These are phyloP conservation scores for Coelopa pilipes DNA, from an alignment of 2,888 invertebrate genomes.

Conservation along the genomic window DNA sequence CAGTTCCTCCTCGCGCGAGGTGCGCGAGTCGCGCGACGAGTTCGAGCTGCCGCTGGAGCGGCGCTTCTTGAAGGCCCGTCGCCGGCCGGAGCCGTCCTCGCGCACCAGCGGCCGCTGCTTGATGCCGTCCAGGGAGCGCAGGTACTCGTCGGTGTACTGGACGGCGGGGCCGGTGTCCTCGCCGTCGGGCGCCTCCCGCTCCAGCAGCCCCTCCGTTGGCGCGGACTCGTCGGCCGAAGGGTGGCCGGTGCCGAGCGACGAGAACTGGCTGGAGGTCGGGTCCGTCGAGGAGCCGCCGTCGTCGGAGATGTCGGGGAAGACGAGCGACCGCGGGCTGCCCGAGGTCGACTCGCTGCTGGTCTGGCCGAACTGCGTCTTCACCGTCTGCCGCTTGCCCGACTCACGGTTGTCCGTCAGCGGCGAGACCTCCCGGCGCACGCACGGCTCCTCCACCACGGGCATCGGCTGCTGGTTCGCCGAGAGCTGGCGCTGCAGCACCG, in stretches of 20 bases:
- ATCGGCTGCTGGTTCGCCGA: conserved; percentile 19
- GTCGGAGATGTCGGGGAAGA: conserved; percentile 61
- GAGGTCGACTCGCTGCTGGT: conserved; percentile 52
- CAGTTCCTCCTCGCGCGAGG: conserved; percentile 74
- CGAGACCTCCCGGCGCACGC: conserved; percentile 50
- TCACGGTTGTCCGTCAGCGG: conserved; percentile 49
- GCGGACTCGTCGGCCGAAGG: conserved; percentile 48
- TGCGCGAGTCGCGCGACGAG: conserved; percentile 72
- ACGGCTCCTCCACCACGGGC: conserved; percentile 54
- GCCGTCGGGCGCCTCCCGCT: conserved; percentile 64
- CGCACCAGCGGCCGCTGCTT: conserved; percentile 72
- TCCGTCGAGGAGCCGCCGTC: conserved; percentile 61
- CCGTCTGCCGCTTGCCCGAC: conserved; percentile 49
- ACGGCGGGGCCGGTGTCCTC: conserved; percentile 57
- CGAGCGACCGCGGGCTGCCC: conserved; percentile 53
- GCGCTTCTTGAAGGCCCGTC: conserved; percentile 72
- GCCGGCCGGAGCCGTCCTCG: conserved; percentile 72
- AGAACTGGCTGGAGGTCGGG: conserved; percentile 56
- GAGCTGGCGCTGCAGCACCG: conserved; percentile 1
- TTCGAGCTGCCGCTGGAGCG: conserved; percentile 70
- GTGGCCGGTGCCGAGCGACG: conserved; percentile 60
- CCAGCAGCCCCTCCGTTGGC: conserved; percentile 50
- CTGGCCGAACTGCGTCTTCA: conserved; percentile 64
- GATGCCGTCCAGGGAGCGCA: conserved; percentile 74
- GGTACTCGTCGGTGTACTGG: conserved; percentile 66